Conservation (phyloP, 2,113 vertebrate species). For the Penelope pileata region DNA sequence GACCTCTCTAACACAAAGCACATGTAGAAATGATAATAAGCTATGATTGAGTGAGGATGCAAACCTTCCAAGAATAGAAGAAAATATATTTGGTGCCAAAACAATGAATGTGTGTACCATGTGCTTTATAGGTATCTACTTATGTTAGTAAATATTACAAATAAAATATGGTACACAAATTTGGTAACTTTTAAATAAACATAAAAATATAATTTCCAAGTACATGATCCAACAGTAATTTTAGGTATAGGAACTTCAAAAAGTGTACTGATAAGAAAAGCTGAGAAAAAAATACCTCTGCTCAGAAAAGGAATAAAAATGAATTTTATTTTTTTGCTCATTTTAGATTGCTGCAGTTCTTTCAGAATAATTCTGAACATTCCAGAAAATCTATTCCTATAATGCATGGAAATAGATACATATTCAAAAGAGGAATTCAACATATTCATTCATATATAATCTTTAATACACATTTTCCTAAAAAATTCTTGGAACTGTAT, state of each 20-base stretch:
- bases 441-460: not conserved
- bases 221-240: not conserved
- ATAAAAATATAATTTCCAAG: accelerated
- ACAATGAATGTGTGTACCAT: not conserved
- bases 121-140: not conserved
- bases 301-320: not conserved
- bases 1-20: not conserved
- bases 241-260: not conserved
- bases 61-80: not conserved
- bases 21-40: not conserved
- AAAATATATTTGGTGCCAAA: accelerated
- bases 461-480: not conserved
- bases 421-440: not conserved
- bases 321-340: accelerated
- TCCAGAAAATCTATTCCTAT: not conserved
- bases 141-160: not conserved
- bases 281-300: accelerated
- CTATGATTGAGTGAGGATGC: not conserved
- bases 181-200: not conserved
- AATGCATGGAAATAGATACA: not conserved
- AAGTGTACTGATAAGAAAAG: not conserved
- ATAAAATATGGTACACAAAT: not conserved
- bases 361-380: not conserved
- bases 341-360: not conserved
- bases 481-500: not conserved